Base-by-base conservation (phyloP, 2,888 invertebrate genomes). In the Lasioglossum pauxillum region DNA sequence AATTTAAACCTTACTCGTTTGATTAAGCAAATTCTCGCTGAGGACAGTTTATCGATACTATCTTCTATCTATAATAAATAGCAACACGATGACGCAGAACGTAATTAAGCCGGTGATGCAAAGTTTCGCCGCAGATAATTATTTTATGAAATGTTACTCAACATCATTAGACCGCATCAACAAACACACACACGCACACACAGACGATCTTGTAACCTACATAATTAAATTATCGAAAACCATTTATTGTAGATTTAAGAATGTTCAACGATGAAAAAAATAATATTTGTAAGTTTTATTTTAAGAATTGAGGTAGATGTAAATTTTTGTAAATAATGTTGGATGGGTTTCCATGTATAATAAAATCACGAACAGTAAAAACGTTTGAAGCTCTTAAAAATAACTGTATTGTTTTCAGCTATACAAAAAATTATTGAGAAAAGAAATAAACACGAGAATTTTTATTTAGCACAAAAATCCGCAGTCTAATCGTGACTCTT, bases 31-130 rank as follows among this genome's bases (percentile, higher is more conserved):
- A 78, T 75, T 84, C 72, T 82, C 75, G 64, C 53, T 35, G 57
- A 71, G 64, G 69, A 71, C 46, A 75, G 83, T 75, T 82, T 84
- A 82, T 78, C 84, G 82, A 75, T 72, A 78, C 69, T 75, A 31
- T 53, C 69, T 75, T 71, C 75, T 85, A 72, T 75, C 60, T 77
- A 41, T 41, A 71, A 71, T 71, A 81, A 81, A 81, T 57, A 84
- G 64, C 73, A 53, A 74, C 74, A 64, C 80, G 71, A 49, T 80
- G 46, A 75, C n/a, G 73, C 23, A 31, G 53, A 35, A 16, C 49
- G 71, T 75, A 75, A 80, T 80, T 75, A 72, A 83, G 49, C 64
- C 35, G 4, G 60, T 49, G 75, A 31, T 71, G 16, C 31, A 44
- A n/a, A 75, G 38, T 73, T 44, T 4, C 35, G 16, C 31, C 23